Evolutionary conservation across 1,140 invertebrate species (phyloP).

Genomic region (Megalopta genalis): DNA sequence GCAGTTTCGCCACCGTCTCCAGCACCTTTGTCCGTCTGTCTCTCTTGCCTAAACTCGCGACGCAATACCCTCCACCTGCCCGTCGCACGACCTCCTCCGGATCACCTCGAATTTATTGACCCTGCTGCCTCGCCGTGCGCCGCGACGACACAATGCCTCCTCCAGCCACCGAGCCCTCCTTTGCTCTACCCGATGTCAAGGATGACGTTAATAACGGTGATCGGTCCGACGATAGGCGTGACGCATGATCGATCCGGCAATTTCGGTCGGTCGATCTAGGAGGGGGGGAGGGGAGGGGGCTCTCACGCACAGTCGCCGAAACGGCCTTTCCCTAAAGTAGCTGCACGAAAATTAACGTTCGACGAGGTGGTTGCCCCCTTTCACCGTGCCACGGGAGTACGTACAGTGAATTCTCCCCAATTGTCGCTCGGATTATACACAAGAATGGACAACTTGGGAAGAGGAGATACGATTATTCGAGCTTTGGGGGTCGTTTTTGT

Average conservation of each 20-base stretch:
- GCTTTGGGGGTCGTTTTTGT: no score
- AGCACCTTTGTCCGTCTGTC: conserved; percentile 54
- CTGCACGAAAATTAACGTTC: no score
- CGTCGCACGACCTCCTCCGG: conserved; percentile 51
- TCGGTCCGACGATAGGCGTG: neutral
- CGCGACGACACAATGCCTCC: conserved; percentile 3
- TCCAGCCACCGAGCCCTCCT: neutral
- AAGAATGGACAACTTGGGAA: no score
- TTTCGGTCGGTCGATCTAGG: neutral
- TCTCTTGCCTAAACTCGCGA: conserved; percentile 45
- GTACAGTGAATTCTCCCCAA: no score
- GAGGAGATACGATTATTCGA: no score
- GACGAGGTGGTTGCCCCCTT: no score
- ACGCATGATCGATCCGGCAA: neutral
- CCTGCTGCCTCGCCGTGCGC: neutral
- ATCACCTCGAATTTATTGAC: conserved; percentile 50
- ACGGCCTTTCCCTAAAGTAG: no score
- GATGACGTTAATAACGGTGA: conserved; percentile 4
- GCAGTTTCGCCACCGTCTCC: conserved; percentile 38
- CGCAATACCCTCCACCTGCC: conserved; percentile 60
- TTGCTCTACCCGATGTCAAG: neutral
- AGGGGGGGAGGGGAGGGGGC: no score
- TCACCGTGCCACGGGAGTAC: no score
- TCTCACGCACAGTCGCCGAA: no score
- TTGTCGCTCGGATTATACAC: no score